Evolutionary conservation across 2,888 invertebrate species (phyloP).

Genomic region (Hypercompe scribonia): DNA sequence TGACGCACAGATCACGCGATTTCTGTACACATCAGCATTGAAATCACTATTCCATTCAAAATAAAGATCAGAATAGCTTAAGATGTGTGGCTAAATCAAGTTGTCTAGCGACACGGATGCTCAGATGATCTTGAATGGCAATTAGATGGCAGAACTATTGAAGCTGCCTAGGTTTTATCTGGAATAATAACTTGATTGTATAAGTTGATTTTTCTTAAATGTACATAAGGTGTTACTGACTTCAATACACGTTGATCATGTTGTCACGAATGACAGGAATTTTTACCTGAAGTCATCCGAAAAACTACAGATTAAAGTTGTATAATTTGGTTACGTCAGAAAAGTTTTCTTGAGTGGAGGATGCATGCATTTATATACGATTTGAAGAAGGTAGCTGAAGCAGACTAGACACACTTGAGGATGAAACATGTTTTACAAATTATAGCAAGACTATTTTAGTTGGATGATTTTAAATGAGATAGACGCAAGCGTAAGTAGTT

Average conservation of each 20-base stretch:
- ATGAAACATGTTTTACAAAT: too few relatives aligned
- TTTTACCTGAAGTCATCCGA: neutral
- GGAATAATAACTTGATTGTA: neutral
- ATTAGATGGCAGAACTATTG: constrained; percentile 13
- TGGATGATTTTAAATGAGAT: too few relatives aligned
- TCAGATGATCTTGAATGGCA: constrained; percentile 17
- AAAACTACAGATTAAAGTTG: neutral
- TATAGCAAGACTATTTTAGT: too few relatives aligned
- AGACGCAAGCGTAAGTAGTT: too few relatives aligned
- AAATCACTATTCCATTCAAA: neutral
- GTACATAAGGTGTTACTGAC: neutral
- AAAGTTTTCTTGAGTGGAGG: neutral
- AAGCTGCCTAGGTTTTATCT: constrained; percentile 9
- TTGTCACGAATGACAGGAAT: neutral
- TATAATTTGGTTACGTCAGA: neutral
- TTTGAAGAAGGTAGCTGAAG: too few relatives aligned
- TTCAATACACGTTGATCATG: neutral
- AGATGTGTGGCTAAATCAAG: neutral
- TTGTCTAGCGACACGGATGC: constrained; percentile 2
- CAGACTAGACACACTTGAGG: too few relatives aligned
- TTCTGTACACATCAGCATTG: neutral
- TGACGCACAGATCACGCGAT: neutral
- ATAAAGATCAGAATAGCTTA: constrained; percentile 10
- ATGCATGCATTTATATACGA: neutral
- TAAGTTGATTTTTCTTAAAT: neutral